phyloP scores from a whole-genome alignment of 2,888 invertebrate genomes.

The Elmis aenea region DNA sequence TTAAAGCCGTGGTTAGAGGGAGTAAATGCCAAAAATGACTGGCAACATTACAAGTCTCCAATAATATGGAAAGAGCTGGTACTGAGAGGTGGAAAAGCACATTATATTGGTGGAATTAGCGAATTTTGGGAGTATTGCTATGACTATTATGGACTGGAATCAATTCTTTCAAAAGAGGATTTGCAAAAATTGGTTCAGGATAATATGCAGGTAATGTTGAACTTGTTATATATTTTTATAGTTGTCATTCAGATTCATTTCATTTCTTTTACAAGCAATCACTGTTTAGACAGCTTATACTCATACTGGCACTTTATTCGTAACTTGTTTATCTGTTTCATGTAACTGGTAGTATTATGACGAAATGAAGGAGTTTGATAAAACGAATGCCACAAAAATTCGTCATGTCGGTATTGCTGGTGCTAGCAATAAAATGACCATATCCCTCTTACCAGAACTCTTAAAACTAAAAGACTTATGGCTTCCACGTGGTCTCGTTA shows the following conservation, averaged over 20 bases:
- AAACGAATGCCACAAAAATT: no score
- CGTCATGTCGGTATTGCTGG: conserved; percentile 33
- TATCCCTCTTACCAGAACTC: conserved; percentile 34
- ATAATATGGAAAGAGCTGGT: conserved; percentile 59
- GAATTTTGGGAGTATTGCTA: conserved; percentile 60
- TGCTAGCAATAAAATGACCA: conserved; percentile 28
- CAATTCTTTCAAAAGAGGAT: conserved; percentile 35
- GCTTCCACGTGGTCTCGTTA: conserved; percentile 26
- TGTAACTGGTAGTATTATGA: conserved; percentile 10
- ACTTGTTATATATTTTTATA: not conserved
- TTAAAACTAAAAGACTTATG: conserved; percentile 27
- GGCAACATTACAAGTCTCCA: conserved; percentile 54
- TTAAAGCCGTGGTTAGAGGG: conserved; percentile 48
- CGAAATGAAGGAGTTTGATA: no score
- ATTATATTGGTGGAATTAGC: conserved; percentile 55
- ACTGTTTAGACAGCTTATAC: not conserved
- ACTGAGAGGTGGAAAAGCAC: conserved; percentile 51
- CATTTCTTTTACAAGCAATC: not conserved
- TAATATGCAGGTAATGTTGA: conserved; percentile 31
- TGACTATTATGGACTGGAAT: conserved; percentile 53
- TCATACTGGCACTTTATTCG: not conserved
- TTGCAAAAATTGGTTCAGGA: conserved; percentile 32
- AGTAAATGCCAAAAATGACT: conserved; percentile 51
- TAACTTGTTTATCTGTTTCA: not conserved
- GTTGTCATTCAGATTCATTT: conserved; percentile 1